phyloP scores from a whole-genome alignment of 2,888 invertebrate species.

The Leptopilina myrica region DNA sequence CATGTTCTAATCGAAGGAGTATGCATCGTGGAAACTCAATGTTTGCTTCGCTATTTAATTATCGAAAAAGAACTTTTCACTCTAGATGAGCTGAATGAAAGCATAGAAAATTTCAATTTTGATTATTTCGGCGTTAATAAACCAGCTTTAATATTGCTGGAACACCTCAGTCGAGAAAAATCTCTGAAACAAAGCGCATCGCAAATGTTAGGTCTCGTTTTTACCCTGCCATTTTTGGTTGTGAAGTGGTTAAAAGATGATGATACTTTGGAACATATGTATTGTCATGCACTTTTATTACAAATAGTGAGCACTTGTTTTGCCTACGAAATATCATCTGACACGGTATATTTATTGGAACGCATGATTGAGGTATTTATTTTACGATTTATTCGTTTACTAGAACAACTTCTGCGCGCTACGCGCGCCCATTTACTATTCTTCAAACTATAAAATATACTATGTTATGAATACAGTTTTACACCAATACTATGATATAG shows the following conservation, averaged over 20 bases:
- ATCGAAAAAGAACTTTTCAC: conserved; percentile 46
- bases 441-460: too few relatives aligned
- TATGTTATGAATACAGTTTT: too few relatives aligned
- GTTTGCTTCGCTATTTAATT: conserved; percentile 51
- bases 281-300: neutral
- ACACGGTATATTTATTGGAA: neutral
- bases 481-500: too few relatives aligned
- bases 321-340: neutral
- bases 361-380: neutral
- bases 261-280: conserved; percentile 28
- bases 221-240: conserved; percentile 56
- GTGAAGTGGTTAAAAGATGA: conserved; percentile 47
- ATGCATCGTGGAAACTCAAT: conserved; percentile 31
- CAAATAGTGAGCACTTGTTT: neutral
- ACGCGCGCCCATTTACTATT: too few relatives aligned
- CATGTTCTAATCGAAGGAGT: conserved; percentile 55
- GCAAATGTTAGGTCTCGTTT: conserved; percentile 38
- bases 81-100: conserved; percentile 52
- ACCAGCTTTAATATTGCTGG: conserved; percentile 50
- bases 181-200: conserved; percentile 54
- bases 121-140: conserved; percentile 53
- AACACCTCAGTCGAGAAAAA: conserved; percentile 42
- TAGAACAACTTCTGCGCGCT: too few relatives aligned
- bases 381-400: neutral
- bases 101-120: conserved; percentile 50